Evolutionary conservation across 1,140 invertebrate species (phyloP).

Genomic region (Pygmarrhopalites habei): DNA sequence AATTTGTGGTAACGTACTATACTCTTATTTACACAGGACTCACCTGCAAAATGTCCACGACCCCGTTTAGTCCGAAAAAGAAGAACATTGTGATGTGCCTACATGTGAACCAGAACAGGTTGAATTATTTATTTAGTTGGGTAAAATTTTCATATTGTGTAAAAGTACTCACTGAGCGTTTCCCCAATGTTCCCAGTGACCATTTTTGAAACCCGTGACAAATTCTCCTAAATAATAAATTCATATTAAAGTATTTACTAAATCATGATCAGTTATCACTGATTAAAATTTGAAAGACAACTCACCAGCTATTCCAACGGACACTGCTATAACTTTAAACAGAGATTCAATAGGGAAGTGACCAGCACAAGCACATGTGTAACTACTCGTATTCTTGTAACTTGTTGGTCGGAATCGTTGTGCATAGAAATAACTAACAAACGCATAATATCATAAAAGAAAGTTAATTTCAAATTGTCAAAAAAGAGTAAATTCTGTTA

Average conservation of each 20-base stretch:
- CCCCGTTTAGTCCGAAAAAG: constrained; percentile 47
- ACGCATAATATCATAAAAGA: no score
- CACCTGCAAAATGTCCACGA: constrained; percentile 47
- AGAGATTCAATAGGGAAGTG: constrained; percentile 44
- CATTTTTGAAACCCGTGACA: constrained; percentile 45
- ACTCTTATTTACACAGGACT: no score
- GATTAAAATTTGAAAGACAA: constrained; percentile 5
- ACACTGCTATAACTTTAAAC: constrained; percentile 44
- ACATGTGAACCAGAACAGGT: no score
- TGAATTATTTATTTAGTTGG: no score
- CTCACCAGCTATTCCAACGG: constrained; percentile 44
- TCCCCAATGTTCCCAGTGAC: constrained; percentile 44
- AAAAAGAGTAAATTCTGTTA: not conserved
- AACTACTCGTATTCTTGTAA: constrained; percentile 43
- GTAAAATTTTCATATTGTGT: no score
- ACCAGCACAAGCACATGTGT: constrained; percentile 42
- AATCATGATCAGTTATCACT: not conserved
- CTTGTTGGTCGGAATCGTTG: constrained; percentile 35
- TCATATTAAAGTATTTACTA: not conserved
- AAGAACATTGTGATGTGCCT: constrained; percentile 54
- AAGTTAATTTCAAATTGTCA: not conserved
- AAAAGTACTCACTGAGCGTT: no score
- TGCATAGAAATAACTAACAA: constrained; percentile 42
- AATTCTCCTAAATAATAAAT: constrained; percentile 40
- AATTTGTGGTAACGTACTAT: no score